Evolutionary conservation across 2,888 invertebrate genomes (phyloP), one percentile per base, ranked within the genome.

Genomic region (Philhelius pedissequus): DNA sequence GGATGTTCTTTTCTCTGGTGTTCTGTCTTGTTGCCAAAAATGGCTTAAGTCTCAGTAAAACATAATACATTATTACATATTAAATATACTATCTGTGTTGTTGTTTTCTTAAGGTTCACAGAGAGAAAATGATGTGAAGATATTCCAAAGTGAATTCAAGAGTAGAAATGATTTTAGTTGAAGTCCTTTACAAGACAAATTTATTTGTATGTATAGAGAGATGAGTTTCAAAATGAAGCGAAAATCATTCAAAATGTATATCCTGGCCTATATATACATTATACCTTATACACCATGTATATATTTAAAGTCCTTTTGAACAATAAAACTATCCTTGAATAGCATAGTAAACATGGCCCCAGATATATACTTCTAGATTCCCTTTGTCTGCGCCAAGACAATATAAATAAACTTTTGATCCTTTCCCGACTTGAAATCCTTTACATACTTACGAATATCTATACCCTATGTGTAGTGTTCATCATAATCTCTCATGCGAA

Each of bases 351-450:
- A 79, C 64, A 79, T 56, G 27, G 52, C 64, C 60, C 64, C 32
- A 40, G 45, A 45, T 64, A 45, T 64, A 64, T 74, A 68, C 62
- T 77, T 27, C 20, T 18, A 48, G 48, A 74, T 64, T 78, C 56
- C 69, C 69, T 83, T 75, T 83, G 83, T 78, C 74, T 78, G 13
- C 35, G 73, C 54, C 30, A 64, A 58, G 56, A 45, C 56, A 82
- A 77, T 73, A 82, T 77, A 77, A 82, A 73, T 71, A 73, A 82
- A 82, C 66, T 77, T 82, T 66, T 73, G 77, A 82, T 62, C 77
- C 77, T 73, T 68, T 43, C 45, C 50, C 48, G 15, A 32, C 13
- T 15, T 30, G 35, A 0, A 2, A 62, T 27, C 45, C n/a, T n/a
- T n/a, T n/a, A n/a, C n/a, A n/a, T n/a, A n/a, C n/a, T n/a, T n/a